Evolutionary conservation across 2,888 invertebrate genomes (phyloP).

Genomic region (Caenorhabditis panamensis): DNA sequence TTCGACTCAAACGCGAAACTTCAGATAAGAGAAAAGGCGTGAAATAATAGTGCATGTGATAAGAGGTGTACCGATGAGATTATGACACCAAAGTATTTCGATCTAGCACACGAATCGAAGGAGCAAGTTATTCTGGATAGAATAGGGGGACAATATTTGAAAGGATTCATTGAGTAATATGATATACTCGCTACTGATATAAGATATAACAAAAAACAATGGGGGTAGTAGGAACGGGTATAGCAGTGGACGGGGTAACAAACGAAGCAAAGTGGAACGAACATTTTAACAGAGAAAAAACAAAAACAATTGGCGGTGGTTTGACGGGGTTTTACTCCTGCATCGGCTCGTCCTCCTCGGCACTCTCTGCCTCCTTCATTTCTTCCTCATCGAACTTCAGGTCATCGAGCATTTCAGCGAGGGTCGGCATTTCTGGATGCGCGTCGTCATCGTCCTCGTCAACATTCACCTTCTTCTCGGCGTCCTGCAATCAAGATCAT

Average conservation of each 20-base stretch:
- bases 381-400: slow-evolving; percentile 85
- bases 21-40: slow-evolving; percentile 9
- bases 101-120: slow-evolving; percentile 2
- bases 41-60: slow-evolving; percentile 4
- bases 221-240: slow-evolving; percentile 10
- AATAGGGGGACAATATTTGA: neutral
- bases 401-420: slow-evolving; percentile 95
- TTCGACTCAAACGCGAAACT: neutral
- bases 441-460: slow-evolving; percentile 84
- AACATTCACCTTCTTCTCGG: slow-evolving; percentile 53
- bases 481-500: slow-evolving; percentile 55
- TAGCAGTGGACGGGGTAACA: neutral
- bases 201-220: slow-evolving; percentile 10
- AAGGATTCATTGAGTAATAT: neutral
- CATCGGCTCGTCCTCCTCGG: slow-evolving; percentile 43
- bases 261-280: slow-evolving; percentile 9
- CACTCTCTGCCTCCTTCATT: slow-evolving; percentile 40
- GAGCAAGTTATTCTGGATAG: too few relatives aligned
- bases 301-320: slow-evolving; percentile 9
- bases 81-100: slow-evolving; percentile 18
- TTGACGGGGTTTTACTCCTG: slow-evolving; percentile 34
- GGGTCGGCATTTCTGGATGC: slow-evolving; percentile 87
- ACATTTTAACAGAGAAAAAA: slow-evolving; percentile 2
- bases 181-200: slow-evolving; percentile 1
- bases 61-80: slow-evolving; percentile 3